Base-by-base conservation (phyloP, 30 jellyfish, hydroid and myxozoan genomes). In the Hydra vulgaris region DNA sequence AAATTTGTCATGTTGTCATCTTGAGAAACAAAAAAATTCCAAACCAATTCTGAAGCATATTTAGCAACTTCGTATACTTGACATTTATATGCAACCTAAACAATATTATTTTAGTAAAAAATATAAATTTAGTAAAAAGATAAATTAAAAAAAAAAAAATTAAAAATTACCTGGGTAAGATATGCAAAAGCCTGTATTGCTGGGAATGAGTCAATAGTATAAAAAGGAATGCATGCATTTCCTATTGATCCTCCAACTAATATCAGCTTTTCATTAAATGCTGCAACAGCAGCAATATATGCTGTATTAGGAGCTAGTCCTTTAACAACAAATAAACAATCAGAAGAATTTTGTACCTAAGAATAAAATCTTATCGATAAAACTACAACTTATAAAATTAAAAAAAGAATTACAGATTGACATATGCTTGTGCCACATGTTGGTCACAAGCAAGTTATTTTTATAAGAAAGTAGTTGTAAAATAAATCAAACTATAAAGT, bases 241-340 rank as follows among this genome's bases (percentile, higher is more conserved):
- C 98, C 96, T 55, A 92, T 78, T 70, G 82, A 55, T 1, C 87
- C 93, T 18, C 96, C 95, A 74, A 92, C 80, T 85, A 87, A 55
- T 22, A 27, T 78, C 18, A 89, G 96, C 40, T 80, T 83, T 54
- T 56, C 56, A 77, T 83, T 71, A 80, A 78, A 86, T 20, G 98
- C 98, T 73, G 95, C 98, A 66, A 92, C 87, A 17, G 98, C 98
- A 53, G 88, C 98, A 74, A 87, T 89, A 55, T 92, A 92, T 7
- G 67, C 74, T 53, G 84, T 94, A 70, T 80, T 87, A 21, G 95
- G 95, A 15, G 53, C 82, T 69, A 92, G 40, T 3, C 89, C 86
- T 22, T 84, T 76, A 26, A 87, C 96, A 52, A 24, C 74, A 17
- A 92, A 78, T 15, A 72, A 26, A 68, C 88, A 79, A 25, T 80